phyloP scores from a whole-genome alignment of 2,888 invertebrate genomes.

The Vannuccia rotundouncinata region DNA sequence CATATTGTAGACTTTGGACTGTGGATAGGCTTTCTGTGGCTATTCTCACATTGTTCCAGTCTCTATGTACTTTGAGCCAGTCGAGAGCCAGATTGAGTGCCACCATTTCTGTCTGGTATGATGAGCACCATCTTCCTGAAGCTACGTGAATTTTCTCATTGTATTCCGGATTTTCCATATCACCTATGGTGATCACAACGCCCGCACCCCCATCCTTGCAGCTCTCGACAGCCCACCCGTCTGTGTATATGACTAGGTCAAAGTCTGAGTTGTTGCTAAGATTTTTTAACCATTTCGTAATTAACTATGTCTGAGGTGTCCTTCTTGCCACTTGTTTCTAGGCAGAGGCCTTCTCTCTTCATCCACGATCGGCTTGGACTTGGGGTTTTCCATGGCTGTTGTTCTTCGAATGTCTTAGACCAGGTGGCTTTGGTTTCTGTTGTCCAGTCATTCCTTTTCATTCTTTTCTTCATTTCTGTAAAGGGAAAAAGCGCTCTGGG shows the following conservation, averaged over 20 bases:
- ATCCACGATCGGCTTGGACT: too few relatives aligned
- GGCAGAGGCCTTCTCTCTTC: too few relatives aligned
- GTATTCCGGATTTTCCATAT: neutral
- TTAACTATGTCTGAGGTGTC: too few relatives aligned
- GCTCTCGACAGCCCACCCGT: slow-evolving; percentile 5
- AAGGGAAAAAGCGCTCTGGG: too few relatives aligned
- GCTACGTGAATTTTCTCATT: neutral
- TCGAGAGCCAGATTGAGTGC: neutral
- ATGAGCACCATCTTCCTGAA: neutral
- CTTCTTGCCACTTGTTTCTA: too few relatives aligned
- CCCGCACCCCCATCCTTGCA: neutral
- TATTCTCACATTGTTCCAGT: neutral
- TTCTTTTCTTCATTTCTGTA: too few relatives aligned
- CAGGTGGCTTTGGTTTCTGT: too few relatives aligned
- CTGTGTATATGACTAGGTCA: slow-evolving; percentile 5
- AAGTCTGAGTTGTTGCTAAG: too few relatives aligned
- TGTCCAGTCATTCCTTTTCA: too few relatives aligned
- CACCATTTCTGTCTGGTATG: slow-evolving; percentile 5
- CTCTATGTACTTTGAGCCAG: neutral
- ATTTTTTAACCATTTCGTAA: too few relatives aligned
- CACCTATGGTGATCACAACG: slow-evolving; percentile 3
- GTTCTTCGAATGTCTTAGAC: too few relatives aligned
- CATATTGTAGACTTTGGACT: neutral
- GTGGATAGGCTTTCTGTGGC: slow-evolving; percentile 6
- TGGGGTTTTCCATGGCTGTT: too few relatives aligned